Evolutionary conservation across 2,888 invertebrate genomes (phyloP), one percentile per base, ranked within the genome.

Genomic region (Pterobdella sp.): DNA sequence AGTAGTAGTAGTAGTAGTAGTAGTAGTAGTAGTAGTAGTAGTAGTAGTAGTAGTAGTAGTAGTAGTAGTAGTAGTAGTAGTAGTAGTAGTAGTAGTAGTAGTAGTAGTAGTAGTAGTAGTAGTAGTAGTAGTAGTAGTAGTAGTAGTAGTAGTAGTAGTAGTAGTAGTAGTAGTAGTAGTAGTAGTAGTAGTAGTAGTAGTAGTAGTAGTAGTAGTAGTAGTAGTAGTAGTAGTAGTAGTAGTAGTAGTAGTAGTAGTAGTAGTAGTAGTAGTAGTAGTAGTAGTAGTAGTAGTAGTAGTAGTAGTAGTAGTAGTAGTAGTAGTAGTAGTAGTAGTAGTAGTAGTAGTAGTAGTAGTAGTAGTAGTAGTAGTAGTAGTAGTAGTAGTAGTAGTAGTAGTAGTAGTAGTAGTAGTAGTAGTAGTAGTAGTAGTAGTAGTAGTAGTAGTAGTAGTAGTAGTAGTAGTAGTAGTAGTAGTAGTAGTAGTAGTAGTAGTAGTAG

Each of bases 281-380:
- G 2, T 68, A 29, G 56, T 68, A 36, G 0, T 73, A 42, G 35
- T 73, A 36, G 35, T 68, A 42, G 32, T 73, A 65, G 29, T 68
- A 68, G 36, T 68, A 1, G 35, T 68, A 65, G 29, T 73, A 65
- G 60, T 73, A 68, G 36, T 73, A 66, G 35, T 68, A 73, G 26
- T 73, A 73, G 34, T 52, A 73, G 63, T 52, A 68, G 36, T 4
- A 68, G 36, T n/a, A 68, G 10, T 64, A 64, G 10, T 14, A 64
- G 14, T 14, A 14, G 64, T 64, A 14, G 26, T 64, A 64, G 14
- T 10, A 26, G 10, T 64, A 14, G 26, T 64, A 14, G 26, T 64
- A 26, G 26, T 64, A 14, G 10, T 64, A 67, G 29, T 34, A 67
- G 7, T 34, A 67, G 29, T 32, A 67, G 29, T 34, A 67, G 29